Percentiles rank a stretch among this genome's conserved stretches.
These are phyloP conservation scores for Pantelozetes paolii DNA, from an alignment of 2,888 invertebrate genomes.

Conservation along the genomic window DNA sequence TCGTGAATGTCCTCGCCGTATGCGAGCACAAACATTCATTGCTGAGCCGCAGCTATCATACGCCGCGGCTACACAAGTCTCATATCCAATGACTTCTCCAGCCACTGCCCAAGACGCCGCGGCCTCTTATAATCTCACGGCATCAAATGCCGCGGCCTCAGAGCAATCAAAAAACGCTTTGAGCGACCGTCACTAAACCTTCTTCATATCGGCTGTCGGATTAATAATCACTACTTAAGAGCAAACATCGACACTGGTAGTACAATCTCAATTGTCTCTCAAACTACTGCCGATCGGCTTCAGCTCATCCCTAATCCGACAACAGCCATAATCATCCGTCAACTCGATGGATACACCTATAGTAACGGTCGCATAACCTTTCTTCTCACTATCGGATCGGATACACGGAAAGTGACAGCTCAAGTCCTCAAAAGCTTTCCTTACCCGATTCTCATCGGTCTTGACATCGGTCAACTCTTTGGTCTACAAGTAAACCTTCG, in stretches of 20 bases:
- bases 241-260: constrained; percentile 22
- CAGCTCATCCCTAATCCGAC: not conserved
- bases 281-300: not conserved
- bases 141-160: not conserved
- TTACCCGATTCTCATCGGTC: not conserved
- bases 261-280: not conserved
- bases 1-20: no score
- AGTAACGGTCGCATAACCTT: not conserved
- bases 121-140: no score
- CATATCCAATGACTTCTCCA: no score
- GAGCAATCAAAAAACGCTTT: not conserved
- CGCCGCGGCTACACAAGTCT: no score
- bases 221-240: not conserved
- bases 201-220: not conserved
- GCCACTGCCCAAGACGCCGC: no score
- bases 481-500: not conserved
- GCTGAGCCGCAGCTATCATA: no score
- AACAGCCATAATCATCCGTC: not conserved
- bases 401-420: not conserved
- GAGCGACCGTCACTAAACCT: constrained; percentile 23
- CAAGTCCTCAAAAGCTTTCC: not conserved
- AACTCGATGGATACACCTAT: not conserved
- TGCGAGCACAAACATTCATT: no score
- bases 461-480: not conserved
- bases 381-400: not conserved